Conservation (phyloP, 2,797 vertebrate genomes). For the Apogon talboti region DNA sequence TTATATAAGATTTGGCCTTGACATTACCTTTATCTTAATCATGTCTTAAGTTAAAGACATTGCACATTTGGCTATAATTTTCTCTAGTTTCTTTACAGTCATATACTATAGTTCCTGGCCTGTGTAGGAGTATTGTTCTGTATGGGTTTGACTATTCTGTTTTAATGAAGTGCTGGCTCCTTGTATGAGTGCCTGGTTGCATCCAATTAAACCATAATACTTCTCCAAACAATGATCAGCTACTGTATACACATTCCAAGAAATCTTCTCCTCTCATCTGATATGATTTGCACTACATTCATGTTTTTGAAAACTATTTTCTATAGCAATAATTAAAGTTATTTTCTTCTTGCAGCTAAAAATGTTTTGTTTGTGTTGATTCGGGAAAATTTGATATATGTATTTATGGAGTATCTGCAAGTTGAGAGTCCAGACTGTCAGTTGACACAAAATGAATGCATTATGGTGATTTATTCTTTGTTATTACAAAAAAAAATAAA, state of each 20-base stretch:
- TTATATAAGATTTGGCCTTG: not conserved
- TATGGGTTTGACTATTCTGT: slow-evolving; percentile 46
- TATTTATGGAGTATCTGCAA: slow-evolving; percentile 1
- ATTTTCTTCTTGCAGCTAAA: not conserved
- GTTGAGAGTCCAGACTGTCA: slow-evolving; percentile 38
- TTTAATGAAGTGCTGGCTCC: slow-evolving; percentile 73
- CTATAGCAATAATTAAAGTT: not conserved
- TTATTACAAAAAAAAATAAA: too few relatives aligned
- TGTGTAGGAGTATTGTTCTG: slow-evolving; percentile 31
- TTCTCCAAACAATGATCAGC: slow-evolving; percentile 46
- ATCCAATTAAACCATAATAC: slow-evolving; percentile 70
- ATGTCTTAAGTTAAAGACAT: slow-evolving; percentile 20
- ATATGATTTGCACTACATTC: slow-evolving; percentile 13
- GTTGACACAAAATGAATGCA: slow-evolving; percentile 74
- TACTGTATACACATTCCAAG: slow-evolving; percentile 17
- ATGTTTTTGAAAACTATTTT: too few relatives aligned
- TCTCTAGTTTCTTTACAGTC: slow-evolving; percentile 26
- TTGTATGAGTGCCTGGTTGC: slow-evolving; percentile 52
- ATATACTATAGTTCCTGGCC: slow-evolving; percentile 26
- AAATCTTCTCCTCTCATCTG: slow-evolving; percentile 4
- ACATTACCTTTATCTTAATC: slow-evolving; percentile 22
- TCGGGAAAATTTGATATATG: slow-evolving; percentile 1
- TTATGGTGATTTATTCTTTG: too few relatives aligned
- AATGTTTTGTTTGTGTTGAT: slow-evolving; percentile 13
- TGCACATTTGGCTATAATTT: slow-evolving; percentile 22